These are phyloP conservation scores for Diachasmimorpha longicaudata DNA, from an alignment of 1,140 invertebrate genomes.

Conservation along the genomic window DNA sequence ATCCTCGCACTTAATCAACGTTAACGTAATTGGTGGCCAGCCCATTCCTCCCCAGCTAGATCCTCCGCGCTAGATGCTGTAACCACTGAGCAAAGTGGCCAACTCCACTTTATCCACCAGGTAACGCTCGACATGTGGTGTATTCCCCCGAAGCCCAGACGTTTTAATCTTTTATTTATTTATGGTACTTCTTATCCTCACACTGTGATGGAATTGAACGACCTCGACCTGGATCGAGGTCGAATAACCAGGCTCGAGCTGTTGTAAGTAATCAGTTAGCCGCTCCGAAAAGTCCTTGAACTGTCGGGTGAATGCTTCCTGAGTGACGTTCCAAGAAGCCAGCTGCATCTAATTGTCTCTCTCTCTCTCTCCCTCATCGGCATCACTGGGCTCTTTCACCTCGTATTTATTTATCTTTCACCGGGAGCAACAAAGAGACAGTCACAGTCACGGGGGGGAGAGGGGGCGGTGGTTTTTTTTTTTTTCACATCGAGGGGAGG, in stretches of 20 bases:
- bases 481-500: background rate
- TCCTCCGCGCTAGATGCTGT: background rate
- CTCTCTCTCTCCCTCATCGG: background rate
- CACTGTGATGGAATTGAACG: background rate
- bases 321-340: background rate
- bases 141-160: conserved; percentile 30
- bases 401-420: conserved; percentile 6
- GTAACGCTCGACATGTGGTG: conserved; percentile 39
- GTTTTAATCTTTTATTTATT: conserved; percentile 29
- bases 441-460: background rate
- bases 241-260: background rate
- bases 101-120: background rate
- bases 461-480: background rate
- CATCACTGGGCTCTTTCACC: background rate
- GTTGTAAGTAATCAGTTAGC: background rate
- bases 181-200: background rate
- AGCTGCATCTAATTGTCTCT: conserved; percentile 3
- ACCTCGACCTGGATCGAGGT: conserved; percentile 25
- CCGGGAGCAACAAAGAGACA: background rate
- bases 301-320: conserved; percentile 1
- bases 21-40: conserved; percentile 27
- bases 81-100: conserved; percentile 18
- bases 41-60: background rate
- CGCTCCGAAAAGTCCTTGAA: background rate
- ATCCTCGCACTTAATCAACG: conserved; percentile 32